Evolutionary conservation across 2,797 vertebrate genomes (phyloP).

Genomic region (Gorsachius magnificus): DNA sequence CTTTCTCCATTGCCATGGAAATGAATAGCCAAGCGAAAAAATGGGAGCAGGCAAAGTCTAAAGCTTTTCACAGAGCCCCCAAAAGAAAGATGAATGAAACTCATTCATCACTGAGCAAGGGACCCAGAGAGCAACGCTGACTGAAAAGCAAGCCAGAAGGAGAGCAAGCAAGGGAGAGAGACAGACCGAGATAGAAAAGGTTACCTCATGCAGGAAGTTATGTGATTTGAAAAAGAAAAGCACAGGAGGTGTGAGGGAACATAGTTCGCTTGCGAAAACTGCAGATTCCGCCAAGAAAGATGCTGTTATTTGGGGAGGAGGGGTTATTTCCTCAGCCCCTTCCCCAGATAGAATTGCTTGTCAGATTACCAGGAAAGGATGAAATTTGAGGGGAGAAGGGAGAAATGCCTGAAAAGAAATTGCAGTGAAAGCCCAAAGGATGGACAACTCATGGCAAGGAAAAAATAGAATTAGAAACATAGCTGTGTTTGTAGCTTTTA

Average conservation of each 20-base stretch:
- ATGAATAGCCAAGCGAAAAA: constrained; percentile 74
- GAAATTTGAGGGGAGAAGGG: background rate
- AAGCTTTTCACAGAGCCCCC: constrained; percentile 77
- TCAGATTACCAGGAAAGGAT: background rate
- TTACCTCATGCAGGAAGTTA: constrained; percentile 76
- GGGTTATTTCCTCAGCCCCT: background rate
- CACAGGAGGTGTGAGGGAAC: constrained; percentile 56
- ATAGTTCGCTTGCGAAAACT: constrained; percentile 6
- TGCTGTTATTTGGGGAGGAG: background rate
- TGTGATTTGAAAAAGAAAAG: constrained; percentile 69
- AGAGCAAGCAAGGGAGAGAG: constrained; percentile 44
- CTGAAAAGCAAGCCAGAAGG: constrained; percentile 64
- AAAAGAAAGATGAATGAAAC: constrained; percentile 81
- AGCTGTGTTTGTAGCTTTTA: background rate
- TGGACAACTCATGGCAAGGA: background rate
- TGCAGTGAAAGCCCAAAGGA: background rate
- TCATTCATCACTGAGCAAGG: constrained; percentile 80
- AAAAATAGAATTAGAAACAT: background rate
- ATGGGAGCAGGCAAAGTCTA: constrained; percentile 80
- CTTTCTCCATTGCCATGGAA: constrained; percentile 79
- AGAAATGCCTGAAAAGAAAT: background rate
- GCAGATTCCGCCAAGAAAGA: background rate
- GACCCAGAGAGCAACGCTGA: constrained; percentile 61
- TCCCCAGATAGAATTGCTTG: background rate
- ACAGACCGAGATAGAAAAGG: constrained; percentile 56